phyloP scores from a whole-genome alignment of 2,797 vertebrate species.

The Gymnocypris eckloni region DNA sequence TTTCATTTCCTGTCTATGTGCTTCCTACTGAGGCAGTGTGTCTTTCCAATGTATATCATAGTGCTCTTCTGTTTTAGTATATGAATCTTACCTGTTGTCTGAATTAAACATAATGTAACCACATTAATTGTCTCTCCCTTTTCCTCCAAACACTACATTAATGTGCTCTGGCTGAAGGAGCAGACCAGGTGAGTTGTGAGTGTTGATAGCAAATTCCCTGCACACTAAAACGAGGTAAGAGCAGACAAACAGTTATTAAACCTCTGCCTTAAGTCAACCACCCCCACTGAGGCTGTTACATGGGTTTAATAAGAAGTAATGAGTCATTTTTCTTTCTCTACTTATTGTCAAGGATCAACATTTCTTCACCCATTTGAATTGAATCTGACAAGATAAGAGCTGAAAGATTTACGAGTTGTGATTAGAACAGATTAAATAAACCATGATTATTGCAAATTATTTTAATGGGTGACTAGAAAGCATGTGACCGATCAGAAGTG shows the following conservation, averaged over 20 bases:
- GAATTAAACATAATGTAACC: background rate
- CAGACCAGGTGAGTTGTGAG: background rate
- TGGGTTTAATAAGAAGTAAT: background rate
- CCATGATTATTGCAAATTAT: background rate
- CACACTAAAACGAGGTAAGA: conserved; percentile 13
- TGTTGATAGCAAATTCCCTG: conserved; percentile 25
- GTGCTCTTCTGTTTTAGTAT: conserved; percentile 4
- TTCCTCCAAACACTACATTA: background rate
- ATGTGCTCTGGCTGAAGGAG: background rate
- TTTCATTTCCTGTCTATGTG: conserved; percentile 13
- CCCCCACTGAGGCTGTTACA: background rate
- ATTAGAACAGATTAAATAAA: conserved; percentile 15
- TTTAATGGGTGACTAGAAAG: background rate
- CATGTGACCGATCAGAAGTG: background rate
- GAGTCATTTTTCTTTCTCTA: background rate
- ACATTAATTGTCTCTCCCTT: background rate
- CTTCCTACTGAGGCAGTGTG: background rate
- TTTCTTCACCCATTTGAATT: background rate
- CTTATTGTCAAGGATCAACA: background rate
- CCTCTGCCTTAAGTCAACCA: conserved; percentile 1
- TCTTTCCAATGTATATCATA: background rate
- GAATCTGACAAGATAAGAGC: background rate
- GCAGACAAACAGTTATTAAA: conserved; percentile 13
- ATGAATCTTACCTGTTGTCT: conserved; percentile 24
- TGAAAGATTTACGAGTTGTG: background rate